Base-by-base conservation (phyloP, 2,797 vertebrate genomes). In the Acanthurus leucopareius region DNA sequence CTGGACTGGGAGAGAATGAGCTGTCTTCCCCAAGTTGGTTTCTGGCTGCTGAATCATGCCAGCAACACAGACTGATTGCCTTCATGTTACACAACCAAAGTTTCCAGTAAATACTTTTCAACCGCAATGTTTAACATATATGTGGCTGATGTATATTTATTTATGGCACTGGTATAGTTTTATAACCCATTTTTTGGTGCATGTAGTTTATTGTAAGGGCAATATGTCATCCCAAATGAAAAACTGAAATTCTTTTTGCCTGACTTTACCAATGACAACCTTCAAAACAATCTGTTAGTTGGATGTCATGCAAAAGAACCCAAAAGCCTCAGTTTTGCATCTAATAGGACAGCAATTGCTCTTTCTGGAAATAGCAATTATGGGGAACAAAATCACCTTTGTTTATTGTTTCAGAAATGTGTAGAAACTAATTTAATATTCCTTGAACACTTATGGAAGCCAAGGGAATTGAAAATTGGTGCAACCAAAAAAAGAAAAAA, bases 1-100 rank as follows among this genome's bases (percentile, higher is more conserved):
- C 57, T 72, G 68, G 48, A 75, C 77, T 73, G 40, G 28, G 48
- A 84, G 54, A 73, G 20, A 67, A 75, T 20, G 8, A 70, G 49
- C 49, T 76, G 71, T 76, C 51, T 44, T 79, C 56, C 69, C 73
- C 40, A 71, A n/a, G 48, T 59, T 79, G 82, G 70, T 87, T 71
- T 75, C 65, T 82, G 73, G 71, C 64, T 67, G 80, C 86, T 88
- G 61, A 88, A 80, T 87, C 86, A 88, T 47, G 64, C 59, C 58
- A 56, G 73, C 71, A 64, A 58, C 44, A 53, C 60, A 64, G 17
- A 76, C 20, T 58, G 28, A 61, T 19, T 59, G 54, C 17, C 25
- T 7, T n/a, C 64, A 83, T 52, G 38, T 60, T 82, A 45, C 69
- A 48, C 60, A 78, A 65, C 69, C n/a, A 69, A 52, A 53, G 14